A percentile compares a stretch with the other conserved stretches of the same genome.
Evolutionary conservation across 1,140 invertebrate genomes (phyloP).

Genomic region (Chymomyza costata): DNA sequence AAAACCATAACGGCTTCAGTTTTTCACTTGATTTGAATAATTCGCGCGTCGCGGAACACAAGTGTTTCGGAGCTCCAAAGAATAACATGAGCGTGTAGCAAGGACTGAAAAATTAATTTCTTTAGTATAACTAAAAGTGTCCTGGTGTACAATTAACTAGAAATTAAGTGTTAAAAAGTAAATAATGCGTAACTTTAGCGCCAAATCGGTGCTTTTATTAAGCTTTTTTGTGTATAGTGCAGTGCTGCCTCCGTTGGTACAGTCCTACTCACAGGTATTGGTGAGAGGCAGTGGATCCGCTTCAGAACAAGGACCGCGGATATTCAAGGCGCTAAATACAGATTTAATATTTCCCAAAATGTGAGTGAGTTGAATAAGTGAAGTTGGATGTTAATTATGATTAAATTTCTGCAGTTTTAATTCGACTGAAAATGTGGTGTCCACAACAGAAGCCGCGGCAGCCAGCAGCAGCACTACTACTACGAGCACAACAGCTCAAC

Average conservation of each 20-base stretch:
- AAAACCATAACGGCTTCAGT: conserved; percentile 41
- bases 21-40: conserved; percentile 40
- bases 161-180: background rate
- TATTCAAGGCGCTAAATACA: conserved; percentile 66
- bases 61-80: conserved; percentile 21
- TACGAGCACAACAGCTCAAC: conserved; percentile 13
- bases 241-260: conserved; percentile 7
- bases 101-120: conserved; percentile 1
- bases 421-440: conserved; percentile 57
- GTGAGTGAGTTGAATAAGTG: conserved; percentile 50
- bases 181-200: conserved; percentile 32
- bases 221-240: conserved; percentile 14
- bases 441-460: conserved; percentile 40
- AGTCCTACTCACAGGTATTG: conserved; percentile 56
- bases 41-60: conserved; percentile 37
- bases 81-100: conserved; percentile 40
- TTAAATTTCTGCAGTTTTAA: conserved; percentile 46
- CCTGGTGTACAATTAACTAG: conserved; percentile 10
- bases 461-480: conserved; percentile 9
- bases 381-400: background rate
- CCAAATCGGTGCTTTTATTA: conserved; percentile 32
- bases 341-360: conserved; percentile 69
- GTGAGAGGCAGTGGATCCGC: conserved; percentile 19
- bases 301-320: conserved; percentile 52
- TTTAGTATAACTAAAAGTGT: conserved; percentile 14